phyloP scores from a whole-genome alignment of 2,113 vertebrate genomes.

The Hippocampus barbouri region DNA sequence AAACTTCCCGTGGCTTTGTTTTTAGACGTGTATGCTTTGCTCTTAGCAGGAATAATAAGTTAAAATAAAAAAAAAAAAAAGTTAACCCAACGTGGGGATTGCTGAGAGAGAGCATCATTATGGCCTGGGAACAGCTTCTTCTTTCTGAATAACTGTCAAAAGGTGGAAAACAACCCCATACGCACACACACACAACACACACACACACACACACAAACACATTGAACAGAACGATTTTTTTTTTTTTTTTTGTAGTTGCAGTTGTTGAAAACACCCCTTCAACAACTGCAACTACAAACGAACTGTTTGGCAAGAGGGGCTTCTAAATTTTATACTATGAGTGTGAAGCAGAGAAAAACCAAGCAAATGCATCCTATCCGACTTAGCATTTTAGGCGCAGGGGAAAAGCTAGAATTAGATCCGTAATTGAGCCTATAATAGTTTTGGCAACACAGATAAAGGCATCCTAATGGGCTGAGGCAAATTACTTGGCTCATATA shows the following conservation, averaged over 20 bases:
- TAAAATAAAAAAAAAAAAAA: background rate
- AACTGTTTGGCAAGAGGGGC: slow-evolving; percentile 5
- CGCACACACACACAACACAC: background rate
- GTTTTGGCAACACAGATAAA: slow-evolving; percentile 47
- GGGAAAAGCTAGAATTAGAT: slow-evolving; percentile 42
- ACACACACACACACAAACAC: background rate
- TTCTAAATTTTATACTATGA: slow-evolving; percentile 8
- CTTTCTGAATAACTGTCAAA: background rate
- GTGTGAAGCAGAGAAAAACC: slow-evolving; percentile 6
- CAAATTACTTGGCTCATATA: slow-evolving; percentile 43
- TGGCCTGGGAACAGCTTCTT: background rate
- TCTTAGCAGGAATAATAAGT: background rate
- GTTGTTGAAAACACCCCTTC: background rate
- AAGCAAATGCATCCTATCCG: slow-evolving; percentile 33
- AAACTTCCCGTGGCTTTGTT: background rate
- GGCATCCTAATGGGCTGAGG: slow-evolving; percentile 46
- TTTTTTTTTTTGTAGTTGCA: background rate
- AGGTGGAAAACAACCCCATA: background rate
- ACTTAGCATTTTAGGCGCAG: slow-evolving; percentile 37
- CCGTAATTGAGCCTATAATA: slow-evolving; percentile 51
- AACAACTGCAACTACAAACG: slow-evolving; percentile 1
- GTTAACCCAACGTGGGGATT: background rate
- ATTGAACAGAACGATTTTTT: background rate
- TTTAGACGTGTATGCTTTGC: background rate
- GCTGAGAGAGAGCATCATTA: background rate